These are phyloP conservation scores for Hyalella azteca DNA, from an alignment of 2,888 invertebrate genomes.

Conservation along the genomic window DNA sequence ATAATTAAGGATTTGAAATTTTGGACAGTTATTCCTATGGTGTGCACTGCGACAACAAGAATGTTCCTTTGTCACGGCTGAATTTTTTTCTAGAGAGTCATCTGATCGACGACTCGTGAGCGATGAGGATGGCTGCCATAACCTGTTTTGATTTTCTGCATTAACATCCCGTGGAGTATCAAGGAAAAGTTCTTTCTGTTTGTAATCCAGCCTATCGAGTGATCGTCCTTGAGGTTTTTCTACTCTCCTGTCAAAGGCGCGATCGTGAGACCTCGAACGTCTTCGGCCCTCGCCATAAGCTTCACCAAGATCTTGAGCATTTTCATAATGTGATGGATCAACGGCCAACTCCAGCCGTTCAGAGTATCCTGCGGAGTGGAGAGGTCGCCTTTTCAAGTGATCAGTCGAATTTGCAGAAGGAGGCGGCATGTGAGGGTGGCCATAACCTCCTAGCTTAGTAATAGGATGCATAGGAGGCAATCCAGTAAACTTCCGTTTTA, in stretches of 20 bases:
- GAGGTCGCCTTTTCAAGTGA: background rate
- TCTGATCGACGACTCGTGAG: background rate
- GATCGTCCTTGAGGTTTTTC: background rate
- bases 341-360: background rate
- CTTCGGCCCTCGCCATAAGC: background rate
- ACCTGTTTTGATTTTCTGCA: background rate
- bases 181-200: background rate
- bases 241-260: background rate
- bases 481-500: constrained; percentile 50
- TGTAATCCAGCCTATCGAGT: background rate
- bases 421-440: background rate
- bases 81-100: too few species aligned
- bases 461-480: constrained; percentile 41
- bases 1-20: background rate
- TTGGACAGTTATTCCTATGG: background rate
- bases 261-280: background rate
- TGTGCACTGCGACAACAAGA: constrained; percentile 5
- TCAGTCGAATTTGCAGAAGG: background rate
- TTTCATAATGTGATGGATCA: background rate
- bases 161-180: background rate
- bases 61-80: background rate
- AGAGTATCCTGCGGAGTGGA: background rate
- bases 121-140: background rate
- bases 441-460: background rate
- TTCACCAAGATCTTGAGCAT: background rate